Evolutionary conservation across 2,888 invertebrate species (phyloP).

Genomic region (Mylabris sibirica): DNA sequence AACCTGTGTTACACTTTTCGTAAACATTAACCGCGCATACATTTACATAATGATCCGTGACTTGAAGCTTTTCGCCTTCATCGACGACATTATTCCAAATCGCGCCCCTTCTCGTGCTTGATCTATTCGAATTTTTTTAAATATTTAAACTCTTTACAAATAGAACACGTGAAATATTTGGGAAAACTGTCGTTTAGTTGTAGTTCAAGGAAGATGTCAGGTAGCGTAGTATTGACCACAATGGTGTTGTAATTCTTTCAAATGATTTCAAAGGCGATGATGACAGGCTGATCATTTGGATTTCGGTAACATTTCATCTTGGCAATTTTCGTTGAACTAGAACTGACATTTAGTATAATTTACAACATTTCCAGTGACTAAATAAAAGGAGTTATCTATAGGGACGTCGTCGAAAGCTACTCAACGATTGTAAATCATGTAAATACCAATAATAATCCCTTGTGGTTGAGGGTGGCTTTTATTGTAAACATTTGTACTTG

Average conservation of each 20-base stretch:
- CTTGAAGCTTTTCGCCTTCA: conserved; percentile 34
- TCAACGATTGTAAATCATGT: not conserved
- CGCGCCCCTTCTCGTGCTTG: conserved; percentile 31
- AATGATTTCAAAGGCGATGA: not conserved
- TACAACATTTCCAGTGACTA: not conserved
- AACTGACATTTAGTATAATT: not conserved
- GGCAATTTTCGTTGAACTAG: not conserved
- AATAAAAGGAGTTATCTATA: not conserved
- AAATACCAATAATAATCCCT: not conserved
- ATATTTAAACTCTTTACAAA: not conserved
- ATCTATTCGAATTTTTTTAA: conserved; percentile 27
- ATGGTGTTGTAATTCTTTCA: not conserved
- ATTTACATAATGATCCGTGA: conserved; percentile 46
- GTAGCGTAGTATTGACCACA: not conserved
- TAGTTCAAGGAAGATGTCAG: not conserved
- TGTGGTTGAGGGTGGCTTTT: not conserved
- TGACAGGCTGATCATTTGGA: not conserved
- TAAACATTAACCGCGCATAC: conserved; percentile 41
- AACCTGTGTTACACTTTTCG: conserved; percentile 30
- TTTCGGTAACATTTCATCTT: not conserved
- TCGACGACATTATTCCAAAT: conserved; percentile 34
- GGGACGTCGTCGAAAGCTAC: not conserved
- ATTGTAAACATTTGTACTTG: not conserved
- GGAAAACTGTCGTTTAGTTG: not conserved
- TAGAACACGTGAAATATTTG: not conserved